Percentiles rank a stretch among this genome's conserved stretches.
Evolutionary conservation across 2,113 vertebrate species (phyloP).

Genomic region (Pygoscelis antarcticus): DNA sequence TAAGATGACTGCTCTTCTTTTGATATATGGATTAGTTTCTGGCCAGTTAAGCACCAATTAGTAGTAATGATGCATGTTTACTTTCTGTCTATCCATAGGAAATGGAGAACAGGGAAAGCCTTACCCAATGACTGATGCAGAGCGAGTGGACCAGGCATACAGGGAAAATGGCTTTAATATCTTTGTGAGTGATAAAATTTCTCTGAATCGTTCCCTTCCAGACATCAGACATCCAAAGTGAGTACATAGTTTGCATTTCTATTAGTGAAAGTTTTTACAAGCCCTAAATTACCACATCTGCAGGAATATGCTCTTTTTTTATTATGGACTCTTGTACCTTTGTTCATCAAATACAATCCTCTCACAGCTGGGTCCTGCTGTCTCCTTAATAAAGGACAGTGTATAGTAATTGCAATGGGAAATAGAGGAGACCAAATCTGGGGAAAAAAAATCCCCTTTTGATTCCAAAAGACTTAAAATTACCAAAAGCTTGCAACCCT

Average conservation of each 20-base stretch:
- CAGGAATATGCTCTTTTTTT: background rate
- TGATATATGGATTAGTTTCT: background rate
- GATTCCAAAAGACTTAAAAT: background rate
- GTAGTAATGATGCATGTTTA: constrained; percentile 11
- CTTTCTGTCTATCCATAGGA: constrained; percentile 74
- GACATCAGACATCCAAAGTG: constrained; percentile 96
- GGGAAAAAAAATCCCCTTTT: rapidly evolving
- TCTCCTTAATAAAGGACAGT: background rate
- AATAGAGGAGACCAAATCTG: background rate
- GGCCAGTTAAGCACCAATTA: constrained; percentile 18
- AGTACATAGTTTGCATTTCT: constrained; percentile 65
- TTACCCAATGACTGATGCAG: constrained; percentile 87
- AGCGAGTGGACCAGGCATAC: constrained; percentile 93
- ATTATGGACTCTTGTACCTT: background rate
- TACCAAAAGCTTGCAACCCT: background rate
- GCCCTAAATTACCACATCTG: background rate
- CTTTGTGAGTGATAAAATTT: constrained; percentile 95
- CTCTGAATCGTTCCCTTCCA: constrained; percentile 93
- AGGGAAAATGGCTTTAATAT: constrained; percentile 98
- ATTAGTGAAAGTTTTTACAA: background rate
- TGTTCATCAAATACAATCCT: background rate
- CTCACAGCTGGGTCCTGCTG: background rate
- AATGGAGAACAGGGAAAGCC: constrained; percentile 93
- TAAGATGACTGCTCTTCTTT: background rate
- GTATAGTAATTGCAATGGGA: background rate